phyloP scores from a whole-genome alignment of 2,797 vertebrate genomes.

The Melanotaenia trifasciata region DNA sequence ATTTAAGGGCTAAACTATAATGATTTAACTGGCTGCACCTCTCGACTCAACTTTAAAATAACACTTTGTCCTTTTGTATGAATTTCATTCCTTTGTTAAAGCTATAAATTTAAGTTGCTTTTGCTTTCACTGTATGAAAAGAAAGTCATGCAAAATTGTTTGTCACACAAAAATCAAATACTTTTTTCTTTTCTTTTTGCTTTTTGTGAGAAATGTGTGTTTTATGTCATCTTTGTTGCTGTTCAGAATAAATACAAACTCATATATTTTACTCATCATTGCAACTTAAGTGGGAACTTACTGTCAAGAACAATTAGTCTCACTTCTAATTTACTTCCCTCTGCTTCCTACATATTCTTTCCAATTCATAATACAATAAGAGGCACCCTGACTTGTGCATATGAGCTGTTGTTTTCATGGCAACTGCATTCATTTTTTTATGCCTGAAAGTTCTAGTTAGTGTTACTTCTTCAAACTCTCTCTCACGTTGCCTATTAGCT shows the following conservation, averaged over 20 bases:
- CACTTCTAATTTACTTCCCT: neutral
- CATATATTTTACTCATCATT: slow-evolving; percentile 1
- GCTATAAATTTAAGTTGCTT: too few relatives aligned
- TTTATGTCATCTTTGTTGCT: neutral
- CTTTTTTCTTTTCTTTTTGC: too few relatives aligned
- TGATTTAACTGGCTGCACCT: too few relatives aligned
- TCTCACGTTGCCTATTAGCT: neutral
- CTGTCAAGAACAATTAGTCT: neutral
- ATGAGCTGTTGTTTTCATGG: slow-evolving; percentile 14
- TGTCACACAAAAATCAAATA: too few relatives aligned
- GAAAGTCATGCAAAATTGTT: neutral
- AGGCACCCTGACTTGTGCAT: neutral
- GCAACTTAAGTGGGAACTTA: neutral
- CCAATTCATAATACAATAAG: neutral
- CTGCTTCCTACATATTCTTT: neutral
- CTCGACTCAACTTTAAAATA: too few relatives aligned
- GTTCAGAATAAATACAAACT: neutral
- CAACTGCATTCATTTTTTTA: slow-evolving; percentile 9
- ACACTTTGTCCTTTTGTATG: too few relatives aligned
- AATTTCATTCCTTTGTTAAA: too few relatives aligned
- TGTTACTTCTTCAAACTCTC: slow-evolving; percentile 13
- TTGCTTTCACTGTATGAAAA: too few relatives aligned
- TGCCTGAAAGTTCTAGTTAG: slow-evolving; percentile 28
- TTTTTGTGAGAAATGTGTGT: neutral
- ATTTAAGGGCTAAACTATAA: too few relatives aligned